Base-by-base conservation (phyloP, 2,797 vertebrate species). In the Limosa lapponica region DNA sequence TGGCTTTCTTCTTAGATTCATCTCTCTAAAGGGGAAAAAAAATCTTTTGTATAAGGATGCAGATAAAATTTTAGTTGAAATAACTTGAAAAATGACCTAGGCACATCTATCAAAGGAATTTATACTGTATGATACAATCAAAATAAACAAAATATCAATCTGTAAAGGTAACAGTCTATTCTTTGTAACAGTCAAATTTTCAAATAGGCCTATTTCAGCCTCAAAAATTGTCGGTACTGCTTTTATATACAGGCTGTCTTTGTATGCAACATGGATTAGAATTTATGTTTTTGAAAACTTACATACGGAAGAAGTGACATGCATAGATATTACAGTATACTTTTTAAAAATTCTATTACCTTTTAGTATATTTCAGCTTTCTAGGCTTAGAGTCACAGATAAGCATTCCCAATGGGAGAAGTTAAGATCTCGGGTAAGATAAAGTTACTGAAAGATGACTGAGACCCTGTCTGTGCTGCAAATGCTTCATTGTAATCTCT, bases 1-100 rank as follows among this genome's bases (percentile, higher is more conserved):
- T 81, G 32, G 39, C 36, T 71, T 96, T 96, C 39, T 84, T 59
- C 44, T 52, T 93, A 89, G 90, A 95, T 79, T 81, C 7, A 51
- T 61, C 25, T 70, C 16, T 66, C 23, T 49, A 64, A 54, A 30
- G 30, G 20, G 41, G 52, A 90, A 92, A 51, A 51, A 92, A 89
- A 36, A 12, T 32, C 24, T 87, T 84, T 95, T 84, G 22, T 90
- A 78, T 82, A 52, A 93, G 48, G 72, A 71, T 87, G 5, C 14
- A 88, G 85, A 52, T 62, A 91, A 93, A 72, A 65, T 75, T 93
- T 74, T 61, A 89, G 34, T 86, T 82, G 83, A 95, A 96, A 86
- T 93, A 89, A 66, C 52, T 84, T 79, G 43, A 94, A 93, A 97
- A 92, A 34, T 90, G 51, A 82, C 67, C 23, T 24, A 64, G 41